Conservation (phyloP, 2,888 invertebrate genomes). For the Andrena hattorfiana region DNA sequence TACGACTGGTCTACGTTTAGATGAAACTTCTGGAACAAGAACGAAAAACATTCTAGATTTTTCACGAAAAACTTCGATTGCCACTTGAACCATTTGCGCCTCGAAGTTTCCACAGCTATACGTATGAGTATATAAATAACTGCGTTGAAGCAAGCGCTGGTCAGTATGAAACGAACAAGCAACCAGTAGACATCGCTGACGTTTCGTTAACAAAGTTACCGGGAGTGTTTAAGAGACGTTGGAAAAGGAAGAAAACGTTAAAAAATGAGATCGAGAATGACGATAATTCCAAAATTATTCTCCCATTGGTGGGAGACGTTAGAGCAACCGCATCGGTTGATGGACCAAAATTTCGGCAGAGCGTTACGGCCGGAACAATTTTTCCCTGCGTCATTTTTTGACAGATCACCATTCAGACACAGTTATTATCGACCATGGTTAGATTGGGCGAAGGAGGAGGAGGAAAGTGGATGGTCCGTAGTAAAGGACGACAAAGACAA, state of each 20-base stretch:
- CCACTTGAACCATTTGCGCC: background rate
- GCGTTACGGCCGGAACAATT: constrained; percentile 73
- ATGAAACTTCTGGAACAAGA: constrained; percentile 5
- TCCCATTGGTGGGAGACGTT: constrained; percentile 95
- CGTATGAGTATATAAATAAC: constrained; percentile 43
- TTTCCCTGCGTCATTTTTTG: constrained; percentile 50
- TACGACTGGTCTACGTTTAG: background rate
- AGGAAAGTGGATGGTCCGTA: constrained; percentile 89
- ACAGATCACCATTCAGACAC: constrained; percentile 64
- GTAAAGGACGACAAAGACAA: constrained; percentile 90
- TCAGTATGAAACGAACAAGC: constrained; percentile 34
- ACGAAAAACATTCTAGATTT: constrained; percentile 6
- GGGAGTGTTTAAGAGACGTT: background rate
- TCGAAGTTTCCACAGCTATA: background rate
- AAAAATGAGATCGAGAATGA: constrained; percentile 87
- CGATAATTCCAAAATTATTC: constrained; percentile 92
- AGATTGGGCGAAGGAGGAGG: constrained; percentile 83
- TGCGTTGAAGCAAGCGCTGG: background rate
- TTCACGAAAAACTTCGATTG: constrained; percentile 4
- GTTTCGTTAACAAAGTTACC: background rate
- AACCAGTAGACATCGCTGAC: background rate
- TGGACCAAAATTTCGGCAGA: constrained; percentile 80
- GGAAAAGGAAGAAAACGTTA: background rate
- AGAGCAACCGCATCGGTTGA: constrained; percentile 85
- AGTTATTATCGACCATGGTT: constrained; percentile 68